Percentiles rank a stretch among this genome's conserved stretches.
Evolutionary conservation across 2,113 vertebrate genomes (phyloP).

Genomic region (Gopherus evgoodei): DNA sequence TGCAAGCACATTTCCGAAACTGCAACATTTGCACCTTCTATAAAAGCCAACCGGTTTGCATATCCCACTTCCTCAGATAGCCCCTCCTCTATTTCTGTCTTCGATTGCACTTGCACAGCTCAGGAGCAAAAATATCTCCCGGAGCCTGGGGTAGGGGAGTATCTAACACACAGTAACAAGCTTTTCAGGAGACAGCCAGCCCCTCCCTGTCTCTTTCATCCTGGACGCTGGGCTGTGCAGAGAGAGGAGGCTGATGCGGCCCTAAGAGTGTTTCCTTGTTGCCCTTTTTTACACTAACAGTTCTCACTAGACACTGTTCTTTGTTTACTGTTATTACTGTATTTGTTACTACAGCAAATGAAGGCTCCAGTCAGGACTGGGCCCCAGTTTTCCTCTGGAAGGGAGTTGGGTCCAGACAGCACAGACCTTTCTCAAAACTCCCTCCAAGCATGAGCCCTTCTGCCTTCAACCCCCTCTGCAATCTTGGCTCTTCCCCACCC

Average conservation of each 20-base stretch:
- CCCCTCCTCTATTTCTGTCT: not conserved
- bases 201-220: not conserved
- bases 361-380: not conserved
- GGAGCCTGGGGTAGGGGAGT: not conserved
- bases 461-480: not conserved
- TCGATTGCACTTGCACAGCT: not conserved
- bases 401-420: accelerated
- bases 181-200: not conserved
- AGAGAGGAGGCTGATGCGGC: not conserved
- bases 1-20: not conserved
- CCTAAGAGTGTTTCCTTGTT: not conserved
- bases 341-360: not conserved
- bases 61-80: accelerated
- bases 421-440: too few relatives aligned
- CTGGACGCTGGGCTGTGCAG: not conserved
- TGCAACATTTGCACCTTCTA: not conserved
- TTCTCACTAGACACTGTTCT: not conserved
- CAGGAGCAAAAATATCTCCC: not conserved
- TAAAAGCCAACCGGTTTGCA: not conserved
- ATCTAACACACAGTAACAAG: not conserved
- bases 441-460: too few relatives aligned
- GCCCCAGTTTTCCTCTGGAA: not conserved
- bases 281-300: not conserved
- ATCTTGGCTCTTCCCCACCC: not conserved
- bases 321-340: not conserved